Percentiles rank a stretch among this genome's conserved stretches.
Conservation (phyloP, 2,113 vertebrate species). For the Morphnarchus princeps region DNA sequence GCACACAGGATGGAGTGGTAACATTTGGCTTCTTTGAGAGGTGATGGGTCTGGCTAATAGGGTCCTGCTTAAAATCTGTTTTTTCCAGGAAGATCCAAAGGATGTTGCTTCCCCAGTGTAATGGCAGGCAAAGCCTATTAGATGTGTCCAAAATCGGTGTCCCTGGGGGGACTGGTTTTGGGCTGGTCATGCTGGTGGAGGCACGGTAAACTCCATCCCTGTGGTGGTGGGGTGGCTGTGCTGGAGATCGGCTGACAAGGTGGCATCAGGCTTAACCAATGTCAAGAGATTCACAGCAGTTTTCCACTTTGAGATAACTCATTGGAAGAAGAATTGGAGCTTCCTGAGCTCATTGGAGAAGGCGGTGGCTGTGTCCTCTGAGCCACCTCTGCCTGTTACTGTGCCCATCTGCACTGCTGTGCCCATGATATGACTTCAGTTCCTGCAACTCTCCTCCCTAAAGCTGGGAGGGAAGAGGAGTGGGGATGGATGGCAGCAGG, state of each 20-base stretch:
- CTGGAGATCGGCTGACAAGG: background rate
- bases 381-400: background rate
- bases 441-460: background rate
- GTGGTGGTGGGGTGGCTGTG: background rate
- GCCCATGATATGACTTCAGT: too few relatives aligned
- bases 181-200: background rate
- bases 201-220: rapidly evolving
- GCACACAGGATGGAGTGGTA: background rate
- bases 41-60: background rate
- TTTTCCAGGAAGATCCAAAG: too few relatives aligned
- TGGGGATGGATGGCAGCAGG: background rate
- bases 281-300: background rate
- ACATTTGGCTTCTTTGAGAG: background rate
- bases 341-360: background rate
- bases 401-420: background rate
- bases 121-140: background rate
- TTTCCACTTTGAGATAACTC: background rate
- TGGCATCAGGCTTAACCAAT: background rate
- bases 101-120: background rate
- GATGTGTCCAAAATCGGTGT: background rate
- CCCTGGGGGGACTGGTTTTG: background rate
- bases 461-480: background rate
- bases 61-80: background rate
- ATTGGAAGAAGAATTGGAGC: background rate
- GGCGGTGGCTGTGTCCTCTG: background rate